phyloP scores from a whole-genome alignment of 2,888 invertebrate genomes.

The Drosophila vallismaia region DNA sequence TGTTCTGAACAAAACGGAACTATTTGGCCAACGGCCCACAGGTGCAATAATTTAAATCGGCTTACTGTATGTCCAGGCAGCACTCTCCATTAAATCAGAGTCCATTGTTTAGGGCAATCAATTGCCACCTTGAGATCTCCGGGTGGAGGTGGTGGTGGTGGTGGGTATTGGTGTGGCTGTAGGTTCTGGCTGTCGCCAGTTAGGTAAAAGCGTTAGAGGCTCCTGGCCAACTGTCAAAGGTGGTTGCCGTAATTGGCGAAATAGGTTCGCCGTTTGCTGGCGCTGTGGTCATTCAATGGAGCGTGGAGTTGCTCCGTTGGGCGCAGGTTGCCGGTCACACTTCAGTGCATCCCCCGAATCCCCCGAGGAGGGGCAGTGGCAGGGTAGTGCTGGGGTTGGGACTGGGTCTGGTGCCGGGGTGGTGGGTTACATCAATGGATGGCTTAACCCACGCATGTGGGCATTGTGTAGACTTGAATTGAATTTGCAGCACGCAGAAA shows the following conservation, averaged over 20 bases:
- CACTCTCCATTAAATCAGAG: slow-evolving; percentile 57
- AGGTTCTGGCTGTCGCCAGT: not conserved
- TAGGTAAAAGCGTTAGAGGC: slow-evolving; percentile 11
- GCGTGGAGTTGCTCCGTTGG: slow-evolving; percentile 40
- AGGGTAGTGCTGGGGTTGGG: not conserved
- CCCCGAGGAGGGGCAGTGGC: not conserved
- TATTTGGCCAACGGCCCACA: slow-evolving; percentile 1
- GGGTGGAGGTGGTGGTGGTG: too few species aligned
- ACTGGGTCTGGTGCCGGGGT: not conserved
- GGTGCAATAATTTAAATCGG: slow-evolving; percentile 37
- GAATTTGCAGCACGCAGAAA: slow-evolving; percentile 51
- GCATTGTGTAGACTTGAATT: slow-evolving; percentile 63
- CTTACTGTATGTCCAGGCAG: slow-evolving; percentile 34
- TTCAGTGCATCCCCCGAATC: slow-evolving; percentile 56
- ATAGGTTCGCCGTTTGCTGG: slow-evolving; percentile 56
- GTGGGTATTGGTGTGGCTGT: too few species aligned
- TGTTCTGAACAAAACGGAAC: slow-evolving; percentile 8
- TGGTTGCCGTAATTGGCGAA: slow-evolving; percentile 70
- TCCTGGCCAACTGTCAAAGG: slow-evolving; percentile 40
- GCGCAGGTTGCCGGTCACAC: slow-evolving; percentile 43
- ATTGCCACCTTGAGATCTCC: slow-evolving; percentile 64
- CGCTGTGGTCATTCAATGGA: slow-evolving; percentile 64
- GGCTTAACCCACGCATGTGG: slow-evolving; percentile 68
- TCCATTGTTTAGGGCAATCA: slow-evolving; percentile 64
- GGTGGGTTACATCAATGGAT: slow-evolving; percentile 36